Conservation (phyloP, 2,797 vertebrate genomes). For the Gallirallus australis region DNA sequence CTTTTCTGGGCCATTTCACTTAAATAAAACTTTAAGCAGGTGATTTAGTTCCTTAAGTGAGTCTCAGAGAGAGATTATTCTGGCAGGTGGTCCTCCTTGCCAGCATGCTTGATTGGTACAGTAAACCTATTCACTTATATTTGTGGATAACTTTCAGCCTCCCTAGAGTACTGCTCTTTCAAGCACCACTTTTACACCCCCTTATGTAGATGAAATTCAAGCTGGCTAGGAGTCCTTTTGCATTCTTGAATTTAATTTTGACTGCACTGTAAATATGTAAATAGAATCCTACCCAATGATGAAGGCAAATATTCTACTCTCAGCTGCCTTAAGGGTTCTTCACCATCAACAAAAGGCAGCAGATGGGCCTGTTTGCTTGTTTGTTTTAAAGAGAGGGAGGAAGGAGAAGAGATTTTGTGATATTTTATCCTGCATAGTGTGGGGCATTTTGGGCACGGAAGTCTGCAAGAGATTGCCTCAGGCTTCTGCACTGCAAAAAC, state of each 20-base stretch:
- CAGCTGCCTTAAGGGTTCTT: slow-evolving; percentile 31
- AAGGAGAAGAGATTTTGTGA: neutral
- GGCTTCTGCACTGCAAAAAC: neutral
- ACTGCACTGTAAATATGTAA: slow-evolving; percentile 16
- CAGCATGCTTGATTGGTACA: slow-evolving; percentile 60
- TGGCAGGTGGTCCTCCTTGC: slow-evolving; percentile 67
- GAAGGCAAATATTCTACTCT: slow-evolving; percentile 13
- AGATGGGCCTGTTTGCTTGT: slow-evolving; percentile 14
- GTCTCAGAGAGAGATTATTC: slow-evolving; percentile 63
- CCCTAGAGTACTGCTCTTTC: slow-evolving; percentile 19
- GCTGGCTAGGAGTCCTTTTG: neutral
- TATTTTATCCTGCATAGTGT: neutral
- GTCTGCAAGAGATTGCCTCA: neutral
- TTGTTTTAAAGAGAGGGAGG: neutral
- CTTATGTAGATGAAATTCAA: slow-evolving; percentile 30
- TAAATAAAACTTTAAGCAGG: slow-evolving; percentile 72
- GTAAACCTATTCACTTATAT: slow-evolving; percentile 47
- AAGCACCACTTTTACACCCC: slow-evolving; percentile 35
- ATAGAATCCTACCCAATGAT: neutral
- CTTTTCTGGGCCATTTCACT: slow-evolving; percentile 72
- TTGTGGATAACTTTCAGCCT: neutral
- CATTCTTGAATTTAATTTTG: slow-evolving; percentile 46
- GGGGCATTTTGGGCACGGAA: neutral
- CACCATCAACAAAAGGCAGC: slow-evolving; percentile 9
- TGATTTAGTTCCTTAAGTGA: slow-evolving; percentile 70